Base-by-base conservation (phyloP, 2,888 invertebrate species). In the Phengaris arion region DNA sequence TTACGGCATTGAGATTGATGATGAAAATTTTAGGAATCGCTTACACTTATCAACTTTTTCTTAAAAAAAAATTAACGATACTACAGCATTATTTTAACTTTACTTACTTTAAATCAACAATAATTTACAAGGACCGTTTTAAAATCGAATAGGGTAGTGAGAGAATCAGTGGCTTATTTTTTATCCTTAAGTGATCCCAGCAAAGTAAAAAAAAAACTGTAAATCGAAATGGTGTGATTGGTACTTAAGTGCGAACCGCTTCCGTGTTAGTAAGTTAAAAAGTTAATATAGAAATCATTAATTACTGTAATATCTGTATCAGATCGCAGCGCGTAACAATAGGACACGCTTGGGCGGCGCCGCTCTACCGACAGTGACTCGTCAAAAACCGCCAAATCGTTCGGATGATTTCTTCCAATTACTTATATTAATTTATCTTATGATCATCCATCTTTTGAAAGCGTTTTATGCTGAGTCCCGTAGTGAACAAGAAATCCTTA, bases 381-480 rank as follows among this genome's bases (percentile, higher is more conserved):
- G 82, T 89, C 92, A 85, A 84, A 88, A 89, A 85, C 83, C 80
- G 81, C 74, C 10, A 70, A 80, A 85, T 83, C 85, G 81, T 84
- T 85, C 83, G 86, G 87, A 85, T 83, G 85, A 85, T 86, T 88
- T 89, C 87, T 89, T 89, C 86, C 85, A 87, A 89, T 89, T 88
- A 92, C 89, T 89, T 87, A 87, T 88, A 87, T 85, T 83, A 87
- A 88, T 89, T 90, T 90, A 91, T 89, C 87, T 88, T 83, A 87
- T 89, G 88, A 90, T 92, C 91, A 77, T 77, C 77, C 76, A 78
- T 74, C 75, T 72, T 59, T 76, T 74, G 55, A 70, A 76, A 76
- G 70, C 52, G 55, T 57, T 74, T 10, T 15, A 48, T 48, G n/a
- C 55, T 48, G 64, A 64, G 22, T 64, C 4, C 64, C 35, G 64